Evolutionary conservation across 2,888 invertebrate species (phyloP), one percentile per base, ranked within the genome.

Genomic region (Eueremaeus valkanovi): DNA sequence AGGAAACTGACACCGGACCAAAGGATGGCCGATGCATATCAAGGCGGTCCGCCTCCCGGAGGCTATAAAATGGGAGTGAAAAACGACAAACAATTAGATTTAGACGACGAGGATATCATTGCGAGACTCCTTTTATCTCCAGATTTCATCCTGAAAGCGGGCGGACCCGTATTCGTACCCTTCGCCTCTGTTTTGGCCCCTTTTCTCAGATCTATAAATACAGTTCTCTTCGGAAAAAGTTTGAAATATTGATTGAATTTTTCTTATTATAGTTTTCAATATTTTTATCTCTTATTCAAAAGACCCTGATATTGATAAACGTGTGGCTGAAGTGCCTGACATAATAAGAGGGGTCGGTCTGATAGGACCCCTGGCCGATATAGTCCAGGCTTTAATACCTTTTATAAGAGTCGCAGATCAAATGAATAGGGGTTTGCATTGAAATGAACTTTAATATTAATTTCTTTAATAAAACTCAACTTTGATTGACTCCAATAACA

Each of bases 341-440:
- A 66, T 66, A 8, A 66, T 66, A 18, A 66, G 66, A 66, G 66
- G 66, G 9, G 66, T 66, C n/a, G 66, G 66, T 13, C 21, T 66
- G 6, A 21, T 66, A 1, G 66, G 66, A 66, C 66, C 66, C 21
- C 3, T 66, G 18, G 66, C 66, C 8, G 66, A 66, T 31, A 21
- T 66, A 0, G 18, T 66, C 5, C 36, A 66, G n/a, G 36, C 66
- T 8, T 3, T 33, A 8, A 3, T 61, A 1, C 61, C 61, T 3
- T 61, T 31, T 16, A 61, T 61, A 2, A 61, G 31, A 21, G 21
- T 21, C 2, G 51, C 16, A 18, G 45, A 11, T 45, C 16, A 11
- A 45, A 11, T 16, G 16, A 45, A 45, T 45, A 16, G 18, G 45
- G 45, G 45, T 16, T 45, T 45, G 11, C 9, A 51, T 51, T 51